Conservation (phyloP, 1,140 invertebrate genomes). For the Drosophila melanica region DNA sequence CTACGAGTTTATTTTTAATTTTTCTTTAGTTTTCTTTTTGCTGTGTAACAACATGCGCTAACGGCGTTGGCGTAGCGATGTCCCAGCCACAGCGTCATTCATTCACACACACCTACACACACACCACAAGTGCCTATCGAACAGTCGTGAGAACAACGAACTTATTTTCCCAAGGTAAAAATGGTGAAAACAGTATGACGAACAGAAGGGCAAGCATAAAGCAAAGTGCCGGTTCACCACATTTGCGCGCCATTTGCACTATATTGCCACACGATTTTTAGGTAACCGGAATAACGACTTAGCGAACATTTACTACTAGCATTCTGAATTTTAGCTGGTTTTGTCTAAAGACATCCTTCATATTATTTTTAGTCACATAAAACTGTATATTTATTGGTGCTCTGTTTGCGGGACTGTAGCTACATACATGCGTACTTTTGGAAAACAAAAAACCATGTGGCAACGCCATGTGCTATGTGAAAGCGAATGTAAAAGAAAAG, state of each 20-base stretch:
- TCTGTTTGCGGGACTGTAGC: conserved; percentile 38
- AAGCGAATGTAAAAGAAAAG: conserved; percentile 68
- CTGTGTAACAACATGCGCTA: conserved; percentile 63
- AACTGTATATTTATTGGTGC: not conserved
- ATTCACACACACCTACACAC: conserved; percentile 34
- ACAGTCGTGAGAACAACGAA: conserved; percentile 73
- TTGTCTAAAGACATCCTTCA: not conserved
- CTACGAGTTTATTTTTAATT: conserved; percentile 38
- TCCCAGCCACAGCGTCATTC: conserved; percentile 68
- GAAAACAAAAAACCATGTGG: conserved; percentile 57
- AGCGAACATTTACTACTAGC: not conserved
- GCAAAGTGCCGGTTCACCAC: conserved; percentile 68
- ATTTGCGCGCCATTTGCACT: conserved; percentile 69
- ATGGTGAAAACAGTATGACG: conserved; percentile 40
- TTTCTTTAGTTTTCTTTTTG: conserved; percentile 68
- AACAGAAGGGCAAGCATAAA: conserved; percentile 26
- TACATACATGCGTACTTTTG: conserved; percentile 16
- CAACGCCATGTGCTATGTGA: conserved; percentile 69
- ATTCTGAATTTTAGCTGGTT: not conserved
- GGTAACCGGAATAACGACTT: conserved; percentile 12
- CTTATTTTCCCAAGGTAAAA: conserved; percentile 61
- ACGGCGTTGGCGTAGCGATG: conserved; percentile 56
- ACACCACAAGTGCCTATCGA: conserved; percentile 52
- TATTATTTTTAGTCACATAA: not conserved
- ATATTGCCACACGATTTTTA: conserved; percentile 37